A percentile compares a stretch with the other conserved stretches of the same genome.
phyloP scores from a whole-genome alignment of 2,888 invertebrate species.

The Euproctis similis region DNA sequence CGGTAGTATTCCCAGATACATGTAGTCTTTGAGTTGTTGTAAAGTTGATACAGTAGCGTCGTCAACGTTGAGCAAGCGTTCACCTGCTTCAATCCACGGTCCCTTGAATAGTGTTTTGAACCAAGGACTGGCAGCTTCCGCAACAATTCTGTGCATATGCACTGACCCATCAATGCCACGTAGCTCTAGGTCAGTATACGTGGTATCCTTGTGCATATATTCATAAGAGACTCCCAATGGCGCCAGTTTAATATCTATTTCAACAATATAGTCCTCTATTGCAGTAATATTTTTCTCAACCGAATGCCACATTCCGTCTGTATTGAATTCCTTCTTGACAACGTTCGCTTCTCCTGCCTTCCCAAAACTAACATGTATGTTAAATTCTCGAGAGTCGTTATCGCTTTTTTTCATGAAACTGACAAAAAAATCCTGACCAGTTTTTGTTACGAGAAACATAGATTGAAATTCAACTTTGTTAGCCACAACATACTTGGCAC shows the following conservation, averaged over 20 bases:
- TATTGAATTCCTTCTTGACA: not conserved
- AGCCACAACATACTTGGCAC: too few relatives aligned
- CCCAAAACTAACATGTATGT: too few relatives aligned
- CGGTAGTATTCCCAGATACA: constrained; percentile 29
- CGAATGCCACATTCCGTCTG: not conserved
- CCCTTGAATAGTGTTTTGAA: constrained; percentile 39
- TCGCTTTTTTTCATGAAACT: too few relatives aligned
- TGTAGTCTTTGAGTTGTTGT: constrained; percentile 37
- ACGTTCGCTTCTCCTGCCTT: too few relatives aligned
- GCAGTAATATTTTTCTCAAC: too few relatives aligned
- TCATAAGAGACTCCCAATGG: constrained; percentile 24
- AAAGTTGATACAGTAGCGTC: constrained; percentile 33
- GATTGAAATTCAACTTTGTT: too few relatives aligned
- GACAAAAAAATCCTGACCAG: too few relatives aligned
- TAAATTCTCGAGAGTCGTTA: too few relatives aligned
- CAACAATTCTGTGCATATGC: constrained; percentile 33
- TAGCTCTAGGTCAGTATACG: constrained; percentile 42
- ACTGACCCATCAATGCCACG: constrained; percentile 40
- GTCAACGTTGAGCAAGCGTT: constrained; percentile 35
- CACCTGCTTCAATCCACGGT: constrained; percentile 36
- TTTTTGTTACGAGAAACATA: too few relatives aligned
- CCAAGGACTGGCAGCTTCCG: constrained; percentile 42
- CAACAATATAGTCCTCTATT: too few relatives aligned
- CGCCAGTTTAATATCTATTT: not conserved
- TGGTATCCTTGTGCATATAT: constrained; percentile 32